phyloP scores from a whole-genome alignment of 2,888 invertebrate genomes.

The Anagyrus pseudococci region DNA sequence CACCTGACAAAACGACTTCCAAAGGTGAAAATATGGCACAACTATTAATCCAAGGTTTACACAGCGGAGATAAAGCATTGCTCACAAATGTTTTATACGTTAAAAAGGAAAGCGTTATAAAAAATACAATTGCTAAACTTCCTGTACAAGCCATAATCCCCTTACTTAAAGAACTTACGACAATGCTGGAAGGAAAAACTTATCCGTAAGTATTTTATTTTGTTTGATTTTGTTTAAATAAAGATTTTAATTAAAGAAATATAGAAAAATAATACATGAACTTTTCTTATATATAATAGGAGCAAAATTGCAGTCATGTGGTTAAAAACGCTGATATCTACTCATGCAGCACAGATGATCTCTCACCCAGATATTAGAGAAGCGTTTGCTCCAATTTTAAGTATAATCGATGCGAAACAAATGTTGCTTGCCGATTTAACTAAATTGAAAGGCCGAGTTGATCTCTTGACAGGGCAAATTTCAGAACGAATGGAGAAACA shows the following conservation, averaged over 20 bases:
- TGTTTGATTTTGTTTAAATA: conserved; percentile 4
- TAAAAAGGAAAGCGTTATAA: conserved; percentile 72
- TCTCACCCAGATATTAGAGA: conserved; percentile 69
- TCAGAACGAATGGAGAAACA: conserved; percentile 58
- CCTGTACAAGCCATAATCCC: conserved; percentile 78
- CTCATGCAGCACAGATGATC: conserved; percentile 70
- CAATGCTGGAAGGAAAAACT: conserved; percentile 73
- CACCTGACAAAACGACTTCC: conserved; percentile 63
- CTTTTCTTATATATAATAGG: too few relatives aligned
- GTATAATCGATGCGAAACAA: conserved; percentile 67
- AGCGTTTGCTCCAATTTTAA: conserved; percentile 66
- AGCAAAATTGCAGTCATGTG: conserved; percentile 64
- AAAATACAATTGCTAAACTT: conserved; percentile 76
- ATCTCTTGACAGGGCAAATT: conserved; percentile 67
- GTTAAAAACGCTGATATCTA: conserved; percentile 67
- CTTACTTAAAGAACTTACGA: conserved; percentile 76
- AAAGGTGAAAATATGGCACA: conserved; percentile 75
- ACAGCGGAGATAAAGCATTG: conserved; percentile 81
- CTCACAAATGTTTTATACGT: conserved; percentile 75
- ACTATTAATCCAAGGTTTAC: conserved; percentile 82
- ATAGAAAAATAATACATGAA: too few relatives aligned
- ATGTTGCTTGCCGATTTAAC: conserved; percentile 65
- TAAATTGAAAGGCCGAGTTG: conserved; percentile 69
- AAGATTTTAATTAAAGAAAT: neutral
- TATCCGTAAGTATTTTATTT: conserved; percentile 66